Evolutionary conservation across 2,888 invertebrate species (phyloP), one percentile per base, ranked within the genome.

Genomic region (Zele albiditarsus): DNA sequence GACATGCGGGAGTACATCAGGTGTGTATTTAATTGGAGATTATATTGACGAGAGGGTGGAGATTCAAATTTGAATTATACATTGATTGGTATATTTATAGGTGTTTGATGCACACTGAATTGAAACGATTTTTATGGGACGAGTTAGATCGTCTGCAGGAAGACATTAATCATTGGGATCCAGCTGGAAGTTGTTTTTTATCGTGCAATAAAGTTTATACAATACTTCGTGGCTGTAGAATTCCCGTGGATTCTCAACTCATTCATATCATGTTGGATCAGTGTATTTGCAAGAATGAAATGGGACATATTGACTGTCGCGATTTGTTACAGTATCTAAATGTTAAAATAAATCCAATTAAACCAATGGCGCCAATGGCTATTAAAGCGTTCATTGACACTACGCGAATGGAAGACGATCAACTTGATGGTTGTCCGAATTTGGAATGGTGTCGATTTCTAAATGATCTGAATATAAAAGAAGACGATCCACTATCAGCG

Each of bases 241-340:
- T 96, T 78, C 95, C 96, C 0, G 88, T 96, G 6, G 93, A 92
- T 79, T 86, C 90, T 20, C 93, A 94, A 77, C 90, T 96, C 0
- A 89, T 95, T 80, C 92, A 94, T 78, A 93, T 93, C 77, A 92
- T 95, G 90, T 89, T 96, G 63, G 89, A 92, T 82, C 92, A 93
- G 94, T 94, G 94, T 28, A 87, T 94, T 63, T 89, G 90, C n/a
- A 93, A 91, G 81, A 94, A 94, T 79, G 92, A 92, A 1, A 89
- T 93, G 27, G 93, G 93, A 73, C 92, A 93, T 81, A 90, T 96
- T 49, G 91, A 91, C 72, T 94, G 93, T 77, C 91, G 92, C 1
- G 95, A 96, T 84, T 89, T 96, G 73, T 86, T 96, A 82, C 87
- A 90, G 57, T 96, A 96, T 85, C 87, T 96, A 74, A 93, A 96